Evolutionary conservation across 2,888 invertebrate species (phyloP).

Genomic region (Corythucha ciliata): DNA sequence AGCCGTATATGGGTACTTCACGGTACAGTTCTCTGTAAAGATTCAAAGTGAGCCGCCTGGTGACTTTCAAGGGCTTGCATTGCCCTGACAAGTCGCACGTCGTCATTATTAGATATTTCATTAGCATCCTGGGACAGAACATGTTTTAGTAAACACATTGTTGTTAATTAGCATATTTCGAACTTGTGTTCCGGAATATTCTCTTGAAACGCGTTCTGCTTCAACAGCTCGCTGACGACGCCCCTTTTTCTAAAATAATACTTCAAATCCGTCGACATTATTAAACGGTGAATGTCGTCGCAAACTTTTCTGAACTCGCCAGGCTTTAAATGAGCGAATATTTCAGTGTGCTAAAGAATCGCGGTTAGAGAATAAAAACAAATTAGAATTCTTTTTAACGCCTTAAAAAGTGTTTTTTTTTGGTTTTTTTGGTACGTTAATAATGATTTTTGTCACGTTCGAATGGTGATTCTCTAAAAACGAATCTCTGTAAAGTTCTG

Average conservation of each 20-base stretch:
- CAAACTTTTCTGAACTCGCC: conserved; percentile 43
- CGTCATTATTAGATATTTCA: conserved; percentile 52
- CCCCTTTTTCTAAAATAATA: conserved; percentile 49
- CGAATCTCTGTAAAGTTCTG: conserved; percentile 49
- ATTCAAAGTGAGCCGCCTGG: conserved; percentile 47
- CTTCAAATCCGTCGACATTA: conserved; percentile 52
- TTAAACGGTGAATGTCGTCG: conserved; percentile 49
- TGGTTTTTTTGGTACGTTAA: conserved; percentile 47
- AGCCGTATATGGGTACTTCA: too few relatives aligned
- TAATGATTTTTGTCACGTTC: conserved; percentile 48
- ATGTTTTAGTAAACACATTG: background rate
- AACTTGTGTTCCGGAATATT: conserved; percentile 42
- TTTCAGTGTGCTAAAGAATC: conserved; percentile 47
- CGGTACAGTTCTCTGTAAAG: conserved; percentile 50
- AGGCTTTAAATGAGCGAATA: conserved; percentile 44
- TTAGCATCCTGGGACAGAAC: conserved; percentile 42
- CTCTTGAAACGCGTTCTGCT: conserved; percentile 47
- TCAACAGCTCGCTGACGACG: conserved; percentile 46
- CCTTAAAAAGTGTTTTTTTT: background rate
- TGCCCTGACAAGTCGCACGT: conserved; percentile 52
- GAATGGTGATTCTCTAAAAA: conserved; percentile 53
- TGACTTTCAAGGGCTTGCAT: conserved; percentile 51
- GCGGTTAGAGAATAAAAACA: too few relatives aligned
- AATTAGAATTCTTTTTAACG: too few relatives aligned
- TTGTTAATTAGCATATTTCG: background rate